A percentile compares a stretch with the other conserved stretches of the same genome.
phyloP scores from a whole-genome alignment of 2,888 invertebrate genomes.

The Lumbricus terrestris region DNA sequence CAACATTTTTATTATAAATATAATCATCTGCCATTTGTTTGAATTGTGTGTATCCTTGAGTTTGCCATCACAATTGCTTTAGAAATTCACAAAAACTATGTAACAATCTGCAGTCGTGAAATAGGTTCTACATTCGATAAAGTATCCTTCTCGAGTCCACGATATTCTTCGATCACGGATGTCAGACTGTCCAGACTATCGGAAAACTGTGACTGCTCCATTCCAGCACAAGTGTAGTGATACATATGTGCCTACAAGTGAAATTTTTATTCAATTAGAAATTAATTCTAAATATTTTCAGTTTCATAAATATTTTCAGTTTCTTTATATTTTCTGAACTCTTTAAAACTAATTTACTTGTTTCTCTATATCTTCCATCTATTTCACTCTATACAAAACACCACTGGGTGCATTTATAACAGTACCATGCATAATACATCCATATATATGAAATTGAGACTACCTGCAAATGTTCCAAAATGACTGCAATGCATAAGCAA shows the following conservation, averaged over 20 bases:
- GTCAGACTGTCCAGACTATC: slow-evolving; percentile 53
- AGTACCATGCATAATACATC: no score
- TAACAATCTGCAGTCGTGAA: slow-evolving; percentile 33
- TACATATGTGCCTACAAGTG: slow-evolving; percentile 59
- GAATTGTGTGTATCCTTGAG: background rate
- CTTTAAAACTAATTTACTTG: no score
- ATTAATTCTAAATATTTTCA: no score
- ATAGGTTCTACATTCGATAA: slow-evolving; percentile 25
- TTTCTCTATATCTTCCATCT: no score
- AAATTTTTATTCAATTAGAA: slow-evolving; percentile 8
- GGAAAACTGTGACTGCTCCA: slow-evolving; percentile 55
- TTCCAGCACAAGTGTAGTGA: slow-evolving; percentile 59
- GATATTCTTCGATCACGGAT: slow-evolving; percentile 52
- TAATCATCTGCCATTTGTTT: background rate
- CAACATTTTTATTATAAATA: background rate
- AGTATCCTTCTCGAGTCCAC: slow-evolving; percentile 43
- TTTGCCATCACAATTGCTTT: background rate
- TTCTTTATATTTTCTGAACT: no score
- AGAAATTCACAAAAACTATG: slow-evolving; percentile 16
- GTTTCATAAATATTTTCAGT: no score
- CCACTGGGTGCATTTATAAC: no score
- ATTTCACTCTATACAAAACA: no score
- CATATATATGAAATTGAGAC: background rate
- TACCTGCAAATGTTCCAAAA: background rate
- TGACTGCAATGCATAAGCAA: background rate